Evolutionary conservation across 2,888 invertebrate species (phyloP).

Genomic region (Pterostichus niger): DNA sequence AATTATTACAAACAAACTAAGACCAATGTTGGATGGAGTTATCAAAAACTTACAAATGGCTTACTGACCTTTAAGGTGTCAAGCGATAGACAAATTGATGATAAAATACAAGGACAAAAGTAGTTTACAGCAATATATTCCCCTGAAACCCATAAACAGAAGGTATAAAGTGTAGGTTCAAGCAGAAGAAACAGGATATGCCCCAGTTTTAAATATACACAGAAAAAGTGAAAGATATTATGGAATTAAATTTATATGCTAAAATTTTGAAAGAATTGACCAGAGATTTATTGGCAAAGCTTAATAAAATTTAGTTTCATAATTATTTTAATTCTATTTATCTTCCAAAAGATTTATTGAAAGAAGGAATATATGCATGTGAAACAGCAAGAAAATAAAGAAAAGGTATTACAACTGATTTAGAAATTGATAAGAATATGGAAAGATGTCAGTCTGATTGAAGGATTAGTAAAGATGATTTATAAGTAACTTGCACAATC

Average conservation of each 20-base stretch:
- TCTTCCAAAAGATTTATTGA: too few relatives aligned
- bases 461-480: too few relatives aligned
- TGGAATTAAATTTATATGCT: background rate
- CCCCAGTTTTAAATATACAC: conserved; percentile 71
- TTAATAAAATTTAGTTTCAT: too few relatives aligned
- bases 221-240: conserved; percentile 70
- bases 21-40: conserved; percentile 69
- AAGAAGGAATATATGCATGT: too few relatives aligned
- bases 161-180: conserved; percentile 71
- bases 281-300: too few relatives aligned
- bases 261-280: background rate
- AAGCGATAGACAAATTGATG: conserved; percentile 71
- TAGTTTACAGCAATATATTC: conserved; percentile 69
- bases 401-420: too few relatives aligned
- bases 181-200: conserved; percentile 69
- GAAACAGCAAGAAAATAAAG: too few relatives aligned
- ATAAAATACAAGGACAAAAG: conserved; percentile 70
- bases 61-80: conserved; percentile 64
- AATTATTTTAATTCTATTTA: too few relatives aligned
- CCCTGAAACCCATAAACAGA: conserved; percentile 70
- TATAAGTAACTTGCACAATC: too few relatives aligned
- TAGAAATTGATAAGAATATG: too few relatives aligned
- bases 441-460: too few relatives aligned
- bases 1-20: conserved; percentile 68
- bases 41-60: conserved; percentile 66